phyloP scores from a whole-genome alignment of 2,113 vertebrate species.

The Mastomys natalensis region DNA sequence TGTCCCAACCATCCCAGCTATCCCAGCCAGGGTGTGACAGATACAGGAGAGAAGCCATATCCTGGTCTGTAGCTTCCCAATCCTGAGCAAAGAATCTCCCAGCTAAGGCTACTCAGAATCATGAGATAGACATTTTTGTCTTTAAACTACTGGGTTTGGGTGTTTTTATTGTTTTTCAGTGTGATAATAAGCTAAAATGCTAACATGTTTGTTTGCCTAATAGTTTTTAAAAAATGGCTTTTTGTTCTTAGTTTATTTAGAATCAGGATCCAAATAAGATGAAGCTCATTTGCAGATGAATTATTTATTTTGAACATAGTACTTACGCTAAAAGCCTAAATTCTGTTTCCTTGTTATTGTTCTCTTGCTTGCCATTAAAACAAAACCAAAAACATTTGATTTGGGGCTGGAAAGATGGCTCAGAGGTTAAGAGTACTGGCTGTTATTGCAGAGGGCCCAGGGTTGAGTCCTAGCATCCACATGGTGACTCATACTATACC shows the following conservation, averaged over 20 bases:
- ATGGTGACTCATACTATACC: not conserved
- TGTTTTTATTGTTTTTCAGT: not conserved
- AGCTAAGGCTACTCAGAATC: not conserved
- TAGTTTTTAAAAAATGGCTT: not conserved
- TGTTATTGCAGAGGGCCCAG: not conserved
- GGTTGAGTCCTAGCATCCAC: not conserved
- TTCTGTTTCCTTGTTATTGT: not conserved
- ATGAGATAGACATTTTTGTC: not conserved
- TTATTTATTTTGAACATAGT: not conserved
- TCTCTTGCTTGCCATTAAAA: not conserved
- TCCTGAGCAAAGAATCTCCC: not conserved
- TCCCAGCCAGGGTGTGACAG: not conserved
- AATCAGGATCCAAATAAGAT: not conserved
- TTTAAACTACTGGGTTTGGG: not conserved
- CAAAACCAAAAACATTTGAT: not conserved
- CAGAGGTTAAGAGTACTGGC: not conserved
- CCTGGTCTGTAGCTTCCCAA: not conserved
- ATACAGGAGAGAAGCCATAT: not conserved
- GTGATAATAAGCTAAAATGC: not conserved
- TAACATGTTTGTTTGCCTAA: not conserved
- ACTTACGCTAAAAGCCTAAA: not conserved
- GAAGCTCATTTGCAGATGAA: constrained; percentile 14
- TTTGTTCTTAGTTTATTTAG: not conserved
- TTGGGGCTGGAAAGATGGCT: not conserved
- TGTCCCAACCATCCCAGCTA: not conserved